These are phyloP conservation scores for Ianthella basta DNA, from an alignment of 37 sponge, comb jelly and placozoan species.

Conservation along the genomic window DNA sequence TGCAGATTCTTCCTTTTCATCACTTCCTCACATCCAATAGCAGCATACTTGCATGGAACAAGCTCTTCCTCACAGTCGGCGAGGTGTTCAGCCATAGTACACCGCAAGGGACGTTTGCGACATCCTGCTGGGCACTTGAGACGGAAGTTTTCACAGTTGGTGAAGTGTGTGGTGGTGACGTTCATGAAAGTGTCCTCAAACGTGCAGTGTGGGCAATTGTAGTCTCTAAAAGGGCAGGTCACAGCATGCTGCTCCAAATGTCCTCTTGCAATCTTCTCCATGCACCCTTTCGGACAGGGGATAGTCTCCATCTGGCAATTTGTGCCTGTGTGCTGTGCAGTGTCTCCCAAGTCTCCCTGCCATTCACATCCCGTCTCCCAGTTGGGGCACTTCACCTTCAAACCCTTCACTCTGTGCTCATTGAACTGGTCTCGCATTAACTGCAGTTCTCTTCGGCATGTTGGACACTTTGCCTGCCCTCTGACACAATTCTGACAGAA, in stretches of 20 bases:
- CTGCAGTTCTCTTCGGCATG: neutral
- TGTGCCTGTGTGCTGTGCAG: neutral
- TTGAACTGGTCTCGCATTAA: neutral
- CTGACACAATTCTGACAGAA: neutral
- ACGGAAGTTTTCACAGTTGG: no score
- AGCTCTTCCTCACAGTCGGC: neutral
- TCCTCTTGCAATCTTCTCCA: no score
- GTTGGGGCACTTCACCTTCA: conserved; percentile 35
- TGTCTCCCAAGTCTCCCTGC: conserved; percentile 32
- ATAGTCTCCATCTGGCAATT: neutral
- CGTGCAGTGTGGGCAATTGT: neutral
- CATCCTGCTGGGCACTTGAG: no score
- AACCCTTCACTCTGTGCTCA: neutral
- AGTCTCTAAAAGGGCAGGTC: neutral
- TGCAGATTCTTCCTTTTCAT: neutral
- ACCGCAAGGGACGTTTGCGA: no score
- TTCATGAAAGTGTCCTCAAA: neutral
- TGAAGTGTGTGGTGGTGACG: neutral
- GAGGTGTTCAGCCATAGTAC: neutral
- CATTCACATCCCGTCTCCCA: conserved; percentile 30
- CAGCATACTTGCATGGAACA: neutral
- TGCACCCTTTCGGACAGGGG: neutral
- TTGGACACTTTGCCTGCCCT: neutral
- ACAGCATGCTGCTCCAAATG: neutral
- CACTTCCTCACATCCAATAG: conserved; percentile 5